Evolutionary conservation across 2,888 invertebrate genomes (phyloP).

Genomic region (Hoplodrina blanda): DNA sequence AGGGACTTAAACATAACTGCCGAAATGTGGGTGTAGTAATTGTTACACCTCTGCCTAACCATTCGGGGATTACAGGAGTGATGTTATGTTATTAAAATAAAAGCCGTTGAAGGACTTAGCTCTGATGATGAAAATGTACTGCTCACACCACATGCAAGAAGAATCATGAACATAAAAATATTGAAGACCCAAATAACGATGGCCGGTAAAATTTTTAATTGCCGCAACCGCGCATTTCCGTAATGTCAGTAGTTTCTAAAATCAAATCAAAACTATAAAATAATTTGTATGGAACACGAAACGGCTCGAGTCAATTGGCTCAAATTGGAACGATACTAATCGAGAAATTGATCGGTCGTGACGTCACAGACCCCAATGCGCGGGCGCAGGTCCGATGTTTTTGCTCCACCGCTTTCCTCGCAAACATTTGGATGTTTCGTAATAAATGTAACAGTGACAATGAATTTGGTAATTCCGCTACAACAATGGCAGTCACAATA

Average conservation of each 20-base stretch:
- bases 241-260: slow-evolving; percentile 56
- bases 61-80: too few relatives aligned
- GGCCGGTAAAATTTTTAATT: slow-evolving; percentile 49
- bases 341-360: slow-evolving; percentile 70
- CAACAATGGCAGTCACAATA: slow-evolving; percentile 48
- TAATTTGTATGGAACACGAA: slow-evolving; percentile 55
- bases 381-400: slow-evolving; percentile 55
- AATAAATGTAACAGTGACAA: slow-evolving; percentile 72
- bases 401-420: slow-evolving; percentile 74
- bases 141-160: slow-evolving; percentile 3
- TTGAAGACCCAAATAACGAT: slow-evolving; percentile 50
- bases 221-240: slow-evolving; percentile 54
- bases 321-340: slow-evolving; percentile 65
- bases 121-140: slow-evolving; percentile 5
- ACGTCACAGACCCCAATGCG: slow-evolving; percentile 63
- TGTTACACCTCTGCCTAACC: too few relatives aligned
- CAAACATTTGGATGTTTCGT: slow-evolving; percentile 71
- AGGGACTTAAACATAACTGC: too few relatives aligned
- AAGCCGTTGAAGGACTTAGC: neutral
- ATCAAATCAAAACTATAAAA: slow-evolving; percentile 53
- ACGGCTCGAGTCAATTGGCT: slow-evolving; percentile 48
- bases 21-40: too few relatives aligned
- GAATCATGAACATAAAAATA: slow-evolving; percentile 40
- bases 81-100: too few relatives aligned
- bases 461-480: slow-evolving; percentile 63